Conservation (phyloP, 2,113 vertebrate genomes). For the Gobius niger region DNA sequence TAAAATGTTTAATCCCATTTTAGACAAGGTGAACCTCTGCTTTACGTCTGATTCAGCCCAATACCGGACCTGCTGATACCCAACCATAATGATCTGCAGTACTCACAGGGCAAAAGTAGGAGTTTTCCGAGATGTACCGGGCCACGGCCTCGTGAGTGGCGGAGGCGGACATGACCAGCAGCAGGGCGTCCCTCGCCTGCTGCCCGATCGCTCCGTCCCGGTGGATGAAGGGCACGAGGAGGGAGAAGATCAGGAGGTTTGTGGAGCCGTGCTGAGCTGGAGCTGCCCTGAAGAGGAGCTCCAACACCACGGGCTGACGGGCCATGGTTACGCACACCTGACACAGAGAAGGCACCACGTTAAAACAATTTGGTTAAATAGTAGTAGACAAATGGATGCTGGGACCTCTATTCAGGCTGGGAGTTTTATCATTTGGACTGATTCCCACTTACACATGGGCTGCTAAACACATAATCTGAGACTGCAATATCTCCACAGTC, state of each 20-base stretch:
- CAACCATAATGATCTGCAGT: too few relatives aligned
- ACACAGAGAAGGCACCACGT: neutral
- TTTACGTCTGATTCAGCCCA: too few relatives aligned
- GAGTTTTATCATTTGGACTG: too few relatives aligned
- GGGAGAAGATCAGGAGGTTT: constrained; percentile 92
- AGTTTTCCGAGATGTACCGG: constrained; percentile 89
- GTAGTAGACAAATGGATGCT: too few relatives aligned
- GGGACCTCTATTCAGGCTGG: too few relatives aligned
- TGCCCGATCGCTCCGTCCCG: constrained; percentile 91
- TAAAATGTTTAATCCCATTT: too few relatives aligned
- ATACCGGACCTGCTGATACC: too few relatives aligned
- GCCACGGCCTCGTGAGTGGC: constrained; percentile 86
- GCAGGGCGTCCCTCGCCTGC: constrained; percentile 91
- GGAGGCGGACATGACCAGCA: constrained; percentile 93
- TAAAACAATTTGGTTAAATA: too few relatives aligned
- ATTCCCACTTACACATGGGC: too few relatives aligned
- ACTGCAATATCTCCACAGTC: too few relatives aligned
- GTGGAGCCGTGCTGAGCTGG: constrained; percentile 82
- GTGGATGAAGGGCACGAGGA: constrained; percentile 94
- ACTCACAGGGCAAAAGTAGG: constrained; percentile 96
- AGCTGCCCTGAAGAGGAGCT: constrained; percentile 87
- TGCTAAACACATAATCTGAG: too few relatives aligned
- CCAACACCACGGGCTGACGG: constrained; percentile 85
- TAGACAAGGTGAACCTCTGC: too few relatives aligned
- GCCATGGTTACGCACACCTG: constrained; percentile 88